Evolutionary conservation across 2,888 invertebrate species (phyloP).

Genomic region (Prenolepis imparis): DNA sequence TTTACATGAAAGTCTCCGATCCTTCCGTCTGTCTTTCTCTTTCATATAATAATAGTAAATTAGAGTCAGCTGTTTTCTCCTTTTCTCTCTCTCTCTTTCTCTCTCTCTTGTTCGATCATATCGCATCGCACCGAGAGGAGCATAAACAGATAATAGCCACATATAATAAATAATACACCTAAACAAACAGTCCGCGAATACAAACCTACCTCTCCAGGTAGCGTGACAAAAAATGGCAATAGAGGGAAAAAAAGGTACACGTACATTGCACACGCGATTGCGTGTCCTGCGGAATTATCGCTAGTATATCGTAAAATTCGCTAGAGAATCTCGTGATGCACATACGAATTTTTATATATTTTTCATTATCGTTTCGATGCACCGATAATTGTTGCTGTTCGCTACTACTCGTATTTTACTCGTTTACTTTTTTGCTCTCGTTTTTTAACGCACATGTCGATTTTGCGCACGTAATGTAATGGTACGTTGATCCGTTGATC

Average conservation of each 20-base stretch:
- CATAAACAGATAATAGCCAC: conserved; percentile 13
- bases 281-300: conserved; percentile 40
- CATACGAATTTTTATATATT: conserved; percentile 47
- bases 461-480: conserved; percentile 46
- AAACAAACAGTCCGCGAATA: conserved; percentile 26
- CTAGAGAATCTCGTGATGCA: conserved; percentile 30
- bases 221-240: conserved; percentile 32
- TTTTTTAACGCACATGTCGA: conserved; percentile 49
- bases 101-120: conserved; percentile 37
- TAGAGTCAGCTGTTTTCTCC: conserved; percentile 34
- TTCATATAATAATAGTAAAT: conserved; percentile 24
- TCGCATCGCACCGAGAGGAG: conserved; percentile 22
- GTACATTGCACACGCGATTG: conserved; percentile 22
- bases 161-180: conserved; percentile 1
- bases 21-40: conserved; percentile 32
- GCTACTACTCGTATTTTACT: conserved; percentile 45
- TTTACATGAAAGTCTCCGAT: conserved; percentile 33
- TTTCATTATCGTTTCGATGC: conserved; percentile 46
- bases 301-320: conserved; percentile 30
- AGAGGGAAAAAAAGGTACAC: conserved; percentile 10
- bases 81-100: background rate
- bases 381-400: conserved; percentile 51
- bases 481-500: too few relatives aligned
- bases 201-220: conserved; percentile 27
- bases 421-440: conserved; percentile 41